Evolutionary conservation across 2,888 invertebrate species (phyloP).

Genomic region (Heliconius aoede): DNA sequence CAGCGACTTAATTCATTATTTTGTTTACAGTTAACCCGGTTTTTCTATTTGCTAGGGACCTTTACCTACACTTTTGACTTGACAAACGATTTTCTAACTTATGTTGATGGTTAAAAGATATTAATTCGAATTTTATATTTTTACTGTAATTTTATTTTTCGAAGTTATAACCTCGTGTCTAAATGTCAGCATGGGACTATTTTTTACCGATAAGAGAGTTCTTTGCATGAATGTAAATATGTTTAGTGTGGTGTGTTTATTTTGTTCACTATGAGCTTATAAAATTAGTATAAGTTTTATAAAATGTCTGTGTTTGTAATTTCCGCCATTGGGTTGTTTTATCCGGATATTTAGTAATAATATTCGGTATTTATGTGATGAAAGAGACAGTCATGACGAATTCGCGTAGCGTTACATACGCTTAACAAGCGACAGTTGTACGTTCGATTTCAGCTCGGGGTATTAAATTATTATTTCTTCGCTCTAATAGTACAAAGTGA

Average conservation of each 20-base stretch:
- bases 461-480: background rate
- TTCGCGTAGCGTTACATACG: background rate
- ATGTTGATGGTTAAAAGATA: background rate
- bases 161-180: background rate
- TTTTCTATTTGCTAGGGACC: slow-evolving; percentile 30
- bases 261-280: background rate
- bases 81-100: slow-evolving; percentile 7
- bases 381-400: background rate
- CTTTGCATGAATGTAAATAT: slow-evolving; percentile 11
- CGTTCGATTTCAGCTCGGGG: background rate
- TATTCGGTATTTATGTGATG: background rate
- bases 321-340: background rate
- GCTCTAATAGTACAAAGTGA: too few species aligned
- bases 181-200: background rate
- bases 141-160: background rate
- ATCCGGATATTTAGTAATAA: background rate
- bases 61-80: background rate
- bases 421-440: background rate
- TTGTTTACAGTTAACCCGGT: slow-evolving; percentile 39
- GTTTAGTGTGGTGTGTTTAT: slow-evolving; percentile 5
- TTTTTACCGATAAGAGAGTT: slow-evolving; percentile 8
- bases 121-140: background rate
- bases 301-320: background rate
- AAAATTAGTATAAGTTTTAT: background rate
- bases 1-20: slow-evolving; percentile 34